Evolutionary conservation across 2,888 invertebrate species (phyloP).

Genomic region (Dione vanillae): DNA sequence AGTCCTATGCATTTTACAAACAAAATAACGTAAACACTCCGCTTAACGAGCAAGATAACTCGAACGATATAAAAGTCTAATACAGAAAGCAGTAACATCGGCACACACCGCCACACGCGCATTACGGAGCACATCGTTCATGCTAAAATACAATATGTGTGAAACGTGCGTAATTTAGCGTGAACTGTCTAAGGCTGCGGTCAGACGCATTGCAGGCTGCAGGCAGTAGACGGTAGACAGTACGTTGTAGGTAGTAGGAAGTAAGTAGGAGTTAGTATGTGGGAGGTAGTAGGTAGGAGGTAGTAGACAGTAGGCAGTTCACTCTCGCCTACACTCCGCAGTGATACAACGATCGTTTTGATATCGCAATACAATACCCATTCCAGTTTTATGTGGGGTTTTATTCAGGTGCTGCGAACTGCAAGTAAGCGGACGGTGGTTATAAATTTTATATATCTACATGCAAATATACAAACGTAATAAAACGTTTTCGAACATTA

Average conservation of each 20-base stretch:
- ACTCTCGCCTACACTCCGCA: not conserved
- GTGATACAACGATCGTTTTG: not conserved
- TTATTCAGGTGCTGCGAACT: not conserved
- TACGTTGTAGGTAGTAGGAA: no score
- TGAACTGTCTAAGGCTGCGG: not conserved
- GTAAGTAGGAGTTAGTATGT: no score
- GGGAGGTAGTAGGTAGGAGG: not conserved
- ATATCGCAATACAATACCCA: not conserved
- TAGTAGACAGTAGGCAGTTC: no score
- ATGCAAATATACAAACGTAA: not conserved
- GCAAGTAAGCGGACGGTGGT: not conserved
- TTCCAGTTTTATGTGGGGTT: not conserved
- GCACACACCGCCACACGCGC: not conserved
- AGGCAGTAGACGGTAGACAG: no score
- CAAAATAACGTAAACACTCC: not conserved
- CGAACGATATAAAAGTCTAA: not conserved
- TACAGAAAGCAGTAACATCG: not conserved
- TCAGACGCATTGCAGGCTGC: not conserved
- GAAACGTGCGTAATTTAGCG: slow-evolving; percentile 23
- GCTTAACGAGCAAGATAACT: not conserved
- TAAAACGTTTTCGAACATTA: no score
- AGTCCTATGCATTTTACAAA: not conserved
- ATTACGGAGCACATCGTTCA: not conserved
- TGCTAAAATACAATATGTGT: slow-evolving; percentile 23
- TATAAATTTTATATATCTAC: not conserved